Conservation (phyloP, 1,140 invertebrate species). For the Drosophila rufa region DNA sequence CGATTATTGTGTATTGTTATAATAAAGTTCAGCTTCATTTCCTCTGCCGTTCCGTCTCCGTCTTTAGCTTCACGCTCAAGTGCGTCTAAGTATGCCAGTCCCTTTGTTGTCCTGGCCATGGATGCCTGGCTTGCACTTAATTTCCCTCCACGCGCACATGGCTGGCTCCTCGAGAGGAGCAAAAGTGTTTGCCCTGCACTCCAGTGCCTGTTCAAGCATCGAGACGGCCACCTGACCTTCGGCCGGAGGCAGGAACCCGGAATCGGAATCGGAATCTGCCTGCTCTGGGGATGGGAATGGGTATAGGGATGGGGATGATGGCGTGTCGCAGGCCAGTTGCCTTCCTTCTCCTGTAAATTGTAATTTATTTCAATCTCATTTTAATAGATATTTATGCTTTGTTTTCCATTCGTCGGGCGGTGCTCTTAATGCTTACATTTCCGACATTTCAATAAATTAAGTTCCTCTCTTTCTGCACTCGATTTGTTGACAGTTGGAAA, state of each 20-base stretch:
- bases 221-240: constrained; percentile 52
- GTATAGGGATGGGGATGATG: neutral
- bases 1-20: constrained; percentile 76
- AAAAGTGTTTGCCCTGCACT: constrained; percentile 73
- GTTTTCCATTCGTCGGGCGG: constrained; percentile 53
- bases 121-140: constrained; percentile 65
- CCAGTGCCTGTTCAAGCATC: constrained; percentile 38
- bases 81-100: constrained; percentile 51
- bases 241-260: neutral
- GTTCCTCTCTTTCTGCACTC: constrained; percentile 16
- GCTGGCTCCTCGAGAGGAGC: constrained; percentile 24
- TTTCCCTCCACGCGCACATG: constrained; percentile 67
- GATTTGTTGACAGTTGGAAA: constrained; percentile 61
- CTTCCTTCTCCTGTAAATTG: constrained; percentile 33
- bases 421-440: constrained; percentile 53
- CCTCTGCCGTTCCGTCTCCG: constrained; percentile 37
- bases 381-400: constrained; percentile 81
- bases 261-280: neutral
- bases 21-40: constrained; percentile 80
- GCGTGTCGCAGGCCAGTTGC: constrained; percentile 6
- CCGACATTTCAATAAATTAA: constrained; percentile 73
- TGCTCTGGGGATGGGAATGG: too few relatives aligned
- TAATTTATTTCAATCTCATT: constrained; percentile 77
- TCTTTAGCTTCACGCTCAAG: constrained; percentile 25
- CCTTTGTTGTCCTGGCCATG: constrained; percentile 57